Base-by-base conservation (phyloP, 2,888 invertebrate genomes). In the Atrina japonica region DNA sequence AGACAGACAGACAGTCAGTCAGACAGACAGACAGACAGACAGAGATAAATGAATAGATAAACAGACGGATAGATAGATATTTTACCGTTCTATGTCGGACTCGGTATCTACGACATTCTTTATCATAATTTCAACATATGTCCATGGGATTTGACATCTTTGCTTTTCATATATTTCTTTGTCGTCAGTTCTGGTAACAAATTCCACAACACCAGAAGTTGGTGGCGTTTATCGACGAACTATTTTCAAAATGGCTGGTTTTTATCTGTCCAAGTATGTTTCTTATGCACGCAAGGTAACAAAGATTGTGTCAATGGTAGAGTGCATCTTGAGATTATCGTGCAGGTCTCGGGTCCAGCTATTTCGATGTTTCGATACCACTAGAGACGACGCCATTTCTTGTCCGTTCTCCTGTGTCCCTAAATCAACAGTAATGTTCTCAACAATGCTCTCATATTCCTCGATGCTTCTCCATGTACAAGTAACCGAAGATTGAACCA, bases 391-490 rank as follows among this genome's bases (percentile, higher is more conserved):
- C 7, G 75, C 25, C 25, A 80, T 67, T 40, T 79, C 70, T 29
- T 45, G 41, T n/a, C 23, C 27, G 2, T 52, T 25, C 30, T 52
- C 50, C 6, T 73, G 40, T 2, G 73, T 67, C 7, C 81, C 76
- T 9, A 81, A 43, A 9, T 74, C 77, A 11, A 81, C 66, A 1
- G 43, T 55, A 18, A 77, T 56, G 14, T 64, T 61, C 16, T 72
- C 59, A n/a, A 83, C 21, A 9, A 70, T 25, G 66, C 83, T 83
- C 70, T 83, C 83, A 50, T 61, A 55, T 53, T 82, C 82, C 35
- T 66, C 66, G 6, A 78, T 52, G 18, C 52, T 73, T 3, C 53
- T 64, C 81, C 80, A 83, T 1, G 56, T 56, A 65, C 82, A 80
- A 1, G 61, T 66, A 0, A 83, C 50, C 7, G 70, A 1, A 11